phyloP scores from a whole-genome alignment of 2,888 invertebrate genomes.

The Synergus umbraculus region DNA sequence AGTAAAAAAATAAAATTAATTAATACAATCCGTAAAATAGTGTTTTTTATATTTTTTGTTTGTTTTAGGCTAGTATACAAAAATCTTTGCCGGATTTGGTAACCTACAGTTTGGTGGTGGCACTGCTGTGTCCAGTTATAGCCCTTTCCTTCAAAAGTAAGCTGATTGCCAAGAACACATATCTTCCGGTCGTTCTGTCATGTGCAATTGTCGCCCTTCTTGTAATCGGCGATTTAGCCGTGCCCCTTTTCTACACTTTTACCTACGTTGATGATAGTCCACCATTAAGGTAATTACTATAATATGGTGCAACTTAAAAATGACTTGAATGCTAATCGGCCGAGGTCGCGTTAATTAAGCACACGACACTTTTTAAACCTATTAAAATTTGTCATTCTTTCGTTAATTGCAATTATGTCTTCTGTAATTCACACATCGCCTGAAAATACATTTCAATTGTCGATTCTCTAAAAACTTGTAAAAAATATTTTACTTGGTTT shows the following conservation, averaged over 20 bases:
- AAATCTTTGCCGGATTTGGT: constrained; percentile 66
- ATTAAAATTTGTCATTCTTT: background rate
- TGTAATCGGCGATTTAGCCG: constrained; percentile 81
- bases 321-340: constrained; percentile 51
- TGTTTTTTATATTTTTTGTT: constrained; percentile 35
- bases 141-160: constrained; percentile 78
- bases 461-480: constrained; percentile 1
- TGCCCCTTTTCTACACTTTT: constrained; percentile 83
- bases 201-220: constrained; percentile 75
- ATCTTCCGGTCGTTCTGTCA: constrained; percentile 75
- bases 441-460: background rate
- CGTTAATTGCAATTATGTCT: constrained; percentile 25
- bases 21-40: background rate
- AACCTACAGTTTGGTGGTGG: constrained; percentile 75
- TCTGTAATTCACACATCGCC: background rate
- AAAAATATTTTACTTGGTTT: background rate
- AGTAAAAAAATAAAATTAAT: too few species aligned
- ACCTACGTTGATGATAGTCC: constrained; percentile 60
- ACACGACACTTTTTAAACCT: constrained; percentile 5
- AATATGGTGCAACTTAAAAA: constrained; percentile 30
- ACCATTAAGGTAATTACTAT: constrained; percentile 68
- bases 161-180: constrained; percentile 72
- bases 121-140: constrained; percentile 77
- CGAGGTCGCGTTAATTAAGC: constrained; percentile 56
- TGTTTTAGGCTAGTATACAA: constrained; percentile 68